Conservation (phyloP, 2,113 vertebrate species). For the Cyphomyrus plagiostoma region DNA sequence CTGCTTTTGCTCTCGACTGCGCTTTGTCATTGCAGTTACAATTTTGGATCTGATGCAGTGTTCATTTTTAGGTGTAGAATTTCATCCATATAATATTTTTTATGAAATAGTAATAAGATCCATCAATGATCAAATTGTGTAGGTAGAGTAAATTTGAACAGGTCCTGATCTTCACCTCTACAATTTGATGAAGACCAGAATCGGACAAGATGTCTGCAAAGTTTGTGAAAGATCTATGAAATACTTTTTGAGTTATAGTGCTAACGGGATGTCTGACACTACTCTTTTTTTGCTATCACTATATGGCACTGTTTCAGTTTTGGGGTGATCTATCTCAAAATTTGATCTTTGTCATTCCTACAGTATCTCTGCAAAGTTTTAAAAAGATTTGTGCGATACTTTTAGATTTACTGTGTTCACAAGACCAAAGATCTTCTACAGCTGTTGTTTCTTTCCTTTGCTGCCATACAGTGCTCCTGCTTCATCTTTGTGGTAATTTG, state of each 20-base stretch:
- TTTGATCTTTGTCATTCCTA: neutral
- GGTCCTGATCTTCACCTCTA: neutral
- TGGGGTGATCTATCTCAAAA: neutral
- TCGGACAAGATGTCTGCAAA: neutral
- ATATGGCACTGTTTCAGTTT: no score
- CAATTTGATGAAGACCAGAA: neutral
- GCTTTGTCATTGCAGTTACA: neutral
- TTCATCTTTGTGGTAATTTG: neutral
- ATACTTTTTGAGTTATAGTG: neutral
- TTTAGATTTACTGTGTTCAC: neutral
- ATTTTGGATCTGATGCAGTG: neutral
- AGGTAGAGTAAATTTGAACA: neutral
- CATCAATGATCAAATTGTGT: neutral
- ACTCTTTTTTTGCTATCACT: neutral
- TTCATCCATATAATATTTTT: neutral
- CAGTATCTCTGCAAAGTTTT: neutral
- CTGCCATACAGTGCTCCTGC: neutral
- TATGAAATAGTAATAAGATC: neutral
- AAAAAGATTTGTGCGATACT: neutral
- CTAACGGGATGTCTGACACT: neutral
- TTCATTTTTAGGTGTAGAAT: neutral
- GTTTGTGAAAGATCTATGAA: neutral
- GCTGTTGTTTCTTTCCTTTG: neutral
- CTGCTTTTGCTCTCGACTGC: neutral
- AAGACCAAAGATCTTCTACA: neutral